A percentile compares a stretch with the other conserved stretches of the same genome.
Evolutionary conservation across 2,888 invertebrate genomes (phyloP).

Genomic region (Rhabditoides inermis): DNA sequence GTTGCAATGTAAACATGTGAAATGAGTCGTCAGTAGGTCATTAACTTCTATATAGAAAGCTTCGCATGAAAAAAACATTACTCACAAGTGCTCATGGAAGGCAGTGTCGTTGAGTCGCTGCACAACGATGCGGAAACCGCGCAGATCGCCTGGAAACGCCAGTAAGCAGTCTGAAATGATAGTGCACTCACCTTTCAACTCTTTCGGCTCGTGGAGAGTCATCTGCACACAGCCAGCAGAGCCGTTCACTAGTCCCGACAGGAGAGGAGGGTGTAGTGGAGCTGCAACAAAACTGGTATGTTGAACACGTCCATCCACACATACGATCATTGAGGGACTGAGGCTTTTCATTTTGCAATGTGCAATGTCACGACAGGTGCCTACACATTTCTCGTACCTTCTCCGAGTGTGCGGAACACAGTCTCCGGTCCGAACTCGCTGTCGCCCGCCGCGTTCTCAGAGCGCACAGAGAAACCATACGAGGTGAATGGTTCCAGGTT

Average conservation of each 20-base stretch:
- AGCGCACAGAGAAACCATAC: constrained; percentile 37
- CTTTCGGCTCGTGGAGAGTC: constrained; percentile 14
- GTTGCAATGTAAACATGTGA: no score
- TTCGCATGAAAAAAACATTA: no score
- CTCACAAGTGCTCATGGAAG: constrained; percentile 20
- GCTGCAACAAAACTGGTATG: no score
- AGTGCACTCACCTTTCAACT: no score
- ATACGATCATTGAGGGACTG: no score
- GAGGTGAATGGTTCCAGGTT: no score
- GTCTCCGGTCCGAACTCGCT: constrained; percentile 45
- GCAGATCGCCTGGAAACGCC: constrained; percentile 22
- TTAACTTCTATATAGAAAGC: no score
- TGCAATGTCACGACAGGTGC: not conserved
- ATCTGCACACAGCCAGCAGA: constrained; percentile 38
- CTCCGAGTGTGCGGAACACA: constrained; percentile 37
- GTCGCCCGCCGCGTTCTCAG: constrained; percentile 46
- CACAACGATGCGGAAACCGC: constrained; percentile 10
- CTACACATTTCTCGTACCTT: constrained; percentile 9
- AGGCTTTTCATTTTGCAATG: not conserved
- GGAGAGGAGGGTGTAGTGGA: constrained; percentile 28
- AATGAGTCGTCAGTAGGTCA: no score
- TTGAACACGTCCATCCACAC: no score
- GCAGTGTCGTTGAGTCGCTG: constrained; percentile 11
- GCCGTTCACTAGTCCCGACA: constrained; percentile 30
- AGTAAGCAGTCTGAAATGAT: no score